Evolutionary conservation across 2,113 vertebrate species (phyloP).

Genomic region (Alces alces): DNA sequence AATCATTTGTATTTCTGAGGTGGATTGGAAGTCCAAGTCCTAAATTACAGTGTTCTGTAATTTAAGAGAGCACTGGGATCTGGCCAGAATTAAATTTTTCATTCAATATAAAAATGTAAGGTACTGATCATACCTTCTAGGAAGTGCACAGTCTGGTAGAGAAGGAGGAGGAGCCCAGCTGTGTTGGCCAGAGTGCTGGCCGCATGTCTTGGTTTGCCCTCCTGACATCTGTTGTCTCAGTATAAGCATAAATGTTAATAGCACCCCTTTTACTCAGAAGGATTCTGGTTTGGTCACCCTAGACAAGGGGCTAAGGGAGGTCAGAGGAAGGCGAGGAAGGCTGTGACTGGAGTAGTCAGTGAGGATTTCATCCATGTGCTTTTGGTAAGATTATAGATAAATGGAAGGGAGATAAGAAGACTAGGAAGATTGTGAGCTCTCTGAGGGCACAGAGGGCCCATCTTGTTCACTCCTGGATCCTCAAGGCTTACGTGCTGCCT

Average conservation of each 20-base stretch:
- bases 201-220: background rate
- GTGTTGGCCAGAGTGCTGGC: background rate
- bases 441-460: background rate
- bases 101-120: background rate
- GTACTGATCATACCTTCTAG: background rate
- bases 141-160: background rate
- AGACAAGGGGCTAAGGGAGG: background rate
- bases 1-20: background rate
- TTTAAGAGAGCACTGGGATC: background rate
- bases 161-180: background rate
- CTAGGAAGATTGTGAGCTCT: background rate
- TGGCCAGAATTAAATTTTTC: background rate
- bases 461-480: rapidly evolving
- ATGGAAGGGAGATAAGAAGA: background rate
- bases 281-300: background rate
- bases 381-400: background rate
- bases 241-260: background rate
- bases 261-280: background rate
- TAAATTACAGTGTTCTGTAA: background rate
- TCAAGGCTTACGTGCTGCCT: no score
- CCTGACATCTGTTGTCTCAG: background rate
- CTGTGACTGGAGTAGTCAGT: background rate
- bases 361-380: background rate
- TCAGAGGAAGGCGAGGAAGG: background rate
- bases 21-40: background rate